Evolutionary conservation across 2,888 invertebrate genomes (phyloP), one percentile per base, ranked within the genome.

Genomic region (Toxonevra muliebris): DNA sequence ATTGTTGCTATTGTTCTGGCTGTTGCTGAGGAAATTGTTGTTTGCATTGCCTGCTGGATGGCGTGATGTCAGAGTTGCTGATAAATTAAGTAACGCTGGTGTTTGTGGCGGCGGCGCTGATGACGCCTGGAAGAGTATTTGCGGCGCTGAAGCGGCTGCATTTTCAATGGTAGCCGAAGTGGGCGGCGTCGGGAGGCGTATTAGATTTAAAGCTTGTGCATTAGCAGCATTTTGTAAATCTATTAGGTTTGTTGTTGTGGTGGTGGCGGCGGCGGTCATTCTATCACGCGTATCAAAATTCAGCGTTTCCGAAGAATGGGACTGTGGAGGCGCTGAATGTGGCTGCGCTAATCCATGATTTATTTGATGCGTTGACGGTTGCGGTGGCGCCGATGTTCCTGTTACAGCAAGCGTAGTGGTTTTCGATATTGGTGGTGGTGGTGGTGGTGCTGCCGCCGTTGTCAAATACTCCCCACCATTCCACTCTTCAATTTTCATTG

Each of bases 401-500:
- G 30, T 30, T 30, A 30, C 30, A 30, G 30, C 7, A 30, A 30
- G 30, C 30, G 30, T 7, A 30, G 30, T 30, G 2, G 30, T 4
- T 7, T 30, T 30, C 30, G 30, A 30, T 30, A 7, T 30, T 30
- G 30, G 69, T 48, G 58, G 66, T 61, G 52, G 15, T 2, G 76
- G 71, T 70, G 50, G 40, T 1, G 66, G 62, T 13, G 57, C 86
- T 83, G 73, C 70, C 7, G 71, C 73, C 1, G 72, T 71, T 15
- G 73, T 61, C 73, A 76, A 74, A 70, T 67, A 75, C 19, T 74
- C 76, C 13, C 72, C 60, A 12, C 73, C 72, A 68, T 84, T 85
- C 79, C 91, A 92, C 1, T 92, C 90, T 82, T 93, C 93, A 64
- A 92, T 89, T 85, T 93, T 93, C 66, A 92, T 90, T 55, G 91